Conservation (phyloP, 2,888 invertebrate genomes). For the Drosophila demipolita region DNA sequence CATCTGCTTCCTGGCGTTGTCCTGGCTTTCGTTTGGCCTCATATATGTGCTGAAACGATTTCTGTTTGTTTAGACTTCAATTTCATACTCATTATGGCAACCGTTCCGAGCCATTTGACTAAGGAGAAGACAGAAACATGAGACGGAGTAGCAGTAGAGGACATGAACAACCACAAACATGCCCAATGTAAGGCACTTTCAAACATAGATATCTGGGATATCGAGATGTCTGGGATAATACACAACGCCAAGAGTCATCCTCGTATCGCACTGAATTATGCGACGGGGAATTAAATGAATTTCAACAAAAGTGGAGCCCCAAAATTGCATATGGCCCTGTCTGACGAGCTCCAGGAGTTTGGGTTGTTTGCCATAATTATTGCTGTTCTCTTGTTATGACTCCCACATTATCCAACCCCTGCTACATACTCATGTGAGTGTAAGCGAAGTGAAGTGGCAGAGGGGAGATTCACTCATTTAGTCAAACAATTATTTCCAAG, state of each 20-base stretch:
- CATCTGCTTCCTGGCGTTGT: slow-evolving; percentile 2
- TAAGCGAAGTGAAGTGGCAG: slow-evolving; percentile 31
- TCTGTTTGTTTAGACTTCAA: slow-evolving; percentile 76
- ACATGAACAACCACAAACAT: slow-evolving; percentile 10
- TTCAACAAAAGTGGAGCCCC: slow-evolving; percentile 52
- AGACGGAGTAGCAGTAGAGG: neutral
- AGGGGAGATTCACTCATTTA: slow-evolving; percentile 67
- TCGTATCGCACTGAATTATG: slow-evolving; percentile 57
- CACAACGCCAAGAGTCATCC: slow-evolving; percentile 43
- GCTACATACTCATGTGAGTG: slow-evolving; percentile 10
- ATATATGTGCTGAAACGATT: slow-evolving; percentile 60
- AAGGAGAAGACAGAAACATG: slow-evolving; percentile 16
- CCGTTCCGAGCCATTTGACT: slow-evolving; percentile 34
- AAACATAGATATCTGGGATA: slow-evolving; percentile 19
- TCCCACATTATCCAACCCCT: slow-evolving; percentile 10
- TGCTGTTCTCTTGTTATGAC: slow-evolving; percentile 47
- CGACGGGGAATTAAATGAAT: slow-evolving; percentile 76
- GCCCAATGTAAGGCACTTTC: slow-evolving; percentile 18
- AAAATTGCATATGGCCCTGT: slow-evolving; percentile 47
- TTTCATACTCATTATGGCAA: slow-evolving; percentile 71
- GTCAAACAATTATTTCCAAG: slow-evolving; percentile 77
- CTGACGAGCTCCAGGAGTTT: slow-evolving; percentile 24
- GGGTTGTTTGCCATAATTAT: slow-evolving; percentile 75
- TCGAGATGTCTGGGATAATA: slow-evolving; percentile 34
- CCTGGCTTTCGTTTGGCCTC: slow-evolving; percentile 1